These are phyloP conservation scores for Parthenolecanium corni DNA, from an alignment of 2,888 invertebrate genomes.

Conservation along the genomic window DNA sequence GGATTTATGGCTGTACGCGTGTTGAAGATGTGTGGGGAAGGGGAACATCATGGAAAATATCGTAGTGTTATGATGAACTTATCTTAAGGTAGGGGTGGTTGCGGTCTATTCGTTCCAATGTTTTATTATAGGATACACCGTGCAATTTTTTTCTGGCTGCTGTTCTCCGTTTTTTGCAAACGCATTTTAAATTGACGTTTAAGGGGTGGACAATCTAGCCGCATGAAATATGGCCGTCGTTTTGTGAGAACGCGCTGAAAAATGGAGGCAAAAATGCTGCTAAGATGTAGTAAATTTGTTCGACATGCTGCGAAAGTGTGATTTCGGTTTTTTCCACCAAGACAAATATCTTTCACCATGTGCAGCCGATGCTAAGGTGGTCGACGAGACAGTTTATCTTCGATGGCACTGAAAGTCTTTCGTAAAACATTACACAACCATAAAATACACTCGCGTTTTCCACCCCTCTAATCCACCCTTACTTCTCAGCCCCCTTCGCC, in stretches of 20 bases:
- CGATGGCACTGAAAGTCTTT: slow-evolving; percentile 3
- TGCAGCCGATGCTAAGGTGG: slow-evolving; percentile 13
- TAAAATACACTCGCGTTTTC: slow-evolving; percentile 20
- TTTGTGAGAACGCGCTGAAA: background rate
- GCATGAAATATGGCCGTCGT: background rate
- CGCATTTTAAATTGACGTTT: no score
- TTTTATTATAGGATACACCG: no score
- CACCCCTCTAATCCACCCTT: background rate
- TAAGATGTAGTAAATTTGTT: slow-evolving; percentile 11
- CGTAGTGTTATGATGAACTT: no score
- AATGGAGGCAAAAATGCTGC: background rate
- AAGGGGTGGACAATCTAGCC: no score
- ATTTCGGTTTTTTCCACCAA: slow-evolving; percentile 3
- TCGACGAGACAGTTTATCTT: slow-evolving; percentile 5
- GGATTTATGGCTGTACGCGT: no score
- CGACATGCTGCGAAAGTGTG: slow-evolving; percentile 6
- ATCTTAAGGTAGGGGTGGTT: no score
- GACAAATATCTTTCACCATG: slow-evolving; percentile 13
- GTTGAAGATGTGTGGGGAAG: no score
- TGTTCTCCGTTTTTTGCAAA: no score
- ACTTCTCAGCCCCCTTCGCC: background rate
- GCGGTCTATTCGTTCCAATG: no score
- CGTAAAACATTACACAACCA: background rate
- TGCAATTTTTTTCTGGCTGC: no score
- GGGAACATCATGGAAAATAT: no score